Evolutionary conservation across 1,140 invertebrate species (phyloP).

Genomic region (Condylostylus longicornis): DNA sequence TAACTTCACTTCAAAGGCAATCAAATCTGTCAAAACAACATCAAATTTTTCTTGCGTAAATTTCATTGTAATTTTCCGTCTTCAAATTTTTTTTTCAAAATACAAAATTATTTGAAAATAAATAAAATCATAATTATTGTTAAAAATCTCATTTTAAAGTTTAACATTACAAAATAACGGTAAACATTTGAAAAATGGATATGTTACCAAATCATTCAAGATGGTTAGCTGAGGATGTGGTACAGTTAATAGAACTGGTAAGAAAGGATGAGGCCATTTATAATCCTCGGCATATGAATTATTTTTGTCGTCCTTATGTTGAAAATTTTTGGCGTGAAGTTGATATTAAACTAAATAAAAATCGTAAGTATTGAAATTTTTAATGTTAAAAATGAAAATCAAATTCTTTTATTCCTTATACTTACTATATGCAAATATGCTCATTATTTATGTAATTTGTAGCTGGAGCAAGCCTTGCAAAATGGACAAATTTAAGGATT

Average conservation of each 20-base stretch:
- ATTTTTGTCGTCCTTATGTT: conserved; percentile 28
- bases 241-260: conserved; percentile 27
- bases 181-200: background rate
- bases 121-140: too few species aligned
- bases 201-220: conserved; percentile 4
- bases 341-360: conserved; percentile 26
- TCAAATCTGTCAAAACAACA: too few species aligned
- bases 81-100: too few species aligned
- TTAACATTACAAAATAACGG: too few species aligned
- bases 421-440: background rate
- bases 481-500: conserved; percentile 29
- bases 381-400: too few species aligned
- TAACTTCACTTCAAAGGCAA: too few species aligned
- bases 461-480: conserved; percentile 28
- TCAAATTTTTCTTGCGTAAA: too few species aligned
- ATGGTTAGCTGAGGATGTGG: conserved; percentile 28
- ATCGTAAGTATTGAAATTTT: conserved; percentile 10
- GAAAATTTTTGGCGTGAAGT: conserved; percentile 30
- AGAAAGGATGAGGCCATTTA: conserved; percentile 29
- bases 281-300: conserved; percentile 28
- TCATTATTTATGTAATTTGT: background rate
- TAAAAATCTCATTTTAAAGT: too few species aligned
- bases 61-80: too few species aligned
- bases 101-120: too few species aligned
- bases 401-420: background rate